phyloP scores from a whole-genome alignment of 2,888 invertebrate species.

The Laspeyria flexula region DNA sequence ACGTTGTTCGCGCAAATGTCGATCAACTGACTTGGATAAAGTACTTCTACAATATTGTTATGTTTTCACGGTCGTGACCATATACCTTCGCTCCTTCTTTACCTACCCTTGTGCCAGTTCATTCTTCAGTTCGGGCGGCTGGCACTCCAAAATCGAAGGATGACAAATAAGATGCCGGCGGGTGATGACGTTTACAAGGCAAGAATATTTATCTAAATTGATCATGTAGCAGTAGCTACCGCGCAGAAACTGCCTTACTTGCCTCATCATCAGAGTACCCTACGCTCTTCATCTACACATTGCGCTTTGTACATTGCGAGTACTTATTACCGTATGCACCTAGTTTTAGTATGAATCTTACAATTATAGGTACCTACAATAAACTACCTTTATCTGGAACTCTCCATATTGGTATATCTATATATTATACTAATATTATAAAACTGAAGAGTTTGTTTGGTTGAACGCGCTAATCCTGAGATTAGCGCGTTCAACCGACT shows the following conservation, averaged over 20 bases:
- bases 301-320: constrained; percentile 47
- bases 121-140: constrained; percentile 70
- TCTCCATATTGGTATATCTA: no score
- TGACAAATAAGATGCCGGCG: constrained; percentile 70
- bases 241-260: constrained; percentile 16
- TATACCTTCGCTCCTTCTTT: constrained; percentile 27
- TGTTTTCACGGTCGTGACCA: constrained; percentile 6
- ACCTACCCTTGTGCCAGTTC: constrained; percentile 63
- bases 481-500: no score
- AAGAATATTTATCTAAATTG: constrained; percentile 50
- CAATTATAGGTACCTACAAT: background rate
- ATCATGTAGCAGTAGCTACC: constrained; percentile 33
- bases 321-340: background rate
- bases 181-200: constrained; percentile 65
- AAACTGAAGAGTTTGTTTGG: no score
- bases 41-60: background rate
- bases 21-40: background rate
- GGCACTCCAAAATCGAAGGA: constrained; percentile 70
- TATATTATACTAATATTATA: no score
- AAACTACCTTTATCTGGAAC: no score
- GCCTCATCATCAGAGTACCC: constrained; percentile 15
- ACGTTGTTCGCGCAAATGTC: no score
- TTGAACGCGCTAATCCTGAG: no score
- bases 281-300: constrained; percentile 9
- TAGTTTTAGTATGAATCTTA: no score